These are phyloP conservation scores for Hetaerina americana DNA, from an alignment of 1,140 invertebrate species.

Conservation along the genomic window DNA sequence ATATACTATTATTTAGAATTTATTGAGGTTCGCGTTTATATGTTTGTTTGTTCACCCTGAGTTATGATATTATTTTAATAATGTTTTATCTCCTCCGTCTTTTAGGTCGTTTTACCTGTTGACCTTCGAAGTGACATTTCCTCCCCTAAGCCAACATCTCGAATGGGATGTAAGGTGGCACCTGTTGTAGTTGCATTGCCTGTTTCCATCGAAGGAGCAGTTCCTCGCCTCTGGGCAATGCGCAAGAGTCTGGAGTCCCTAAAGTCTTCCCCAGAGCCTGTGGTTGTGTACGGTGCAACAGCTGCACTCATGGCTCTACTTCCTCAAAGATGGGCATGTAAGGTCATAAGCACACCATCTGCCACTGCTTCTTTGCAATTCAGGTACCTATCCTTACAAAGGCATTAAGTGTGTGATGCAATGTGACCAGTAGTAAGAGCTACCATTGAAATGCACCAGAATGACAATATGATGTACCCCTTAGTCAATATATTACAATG, in stretches of 20 bases:
- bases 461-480: too few species aligned
- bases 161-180: conserved; percentile 31
- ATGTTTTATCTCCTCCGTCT: neutral
- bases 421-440: too few species aligned
- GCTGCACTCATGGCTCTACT: conserved; percentile 27
- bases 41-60: too few species aligned
- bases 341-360: neutral
- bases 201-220: conserved; percentile 39
- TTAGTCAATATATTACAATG: too few species aligned
- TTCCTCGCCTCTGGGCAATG: conserved; percentile 44
- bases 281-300: conserved; percentile 35
- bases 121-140: conserved; percentile 29
- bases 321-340: conserved; percentile 20
- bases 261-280: conserved; percentile 35
- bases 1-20: too few species aligned
- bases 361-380: neutral
- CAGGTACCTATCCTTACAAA: too few species aligned
- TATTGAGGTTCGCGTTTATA: too few species aligned
- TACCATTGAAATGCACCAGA: too few species aligned
- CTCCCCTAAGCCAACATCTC: conserved; percentile 18
- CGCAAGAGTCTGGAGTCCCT: conserved; percentile 35
- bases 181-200: conserved; percentile 34
- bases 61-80: too few species aligned
- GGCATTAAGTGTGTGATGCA: too few species aligned
- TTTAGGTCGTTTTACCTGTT: conserved; percentile 30